Base-by-base conservation (phyloP, 1,140 invertebrate species). In the Ectropis grisescens region DNA sequence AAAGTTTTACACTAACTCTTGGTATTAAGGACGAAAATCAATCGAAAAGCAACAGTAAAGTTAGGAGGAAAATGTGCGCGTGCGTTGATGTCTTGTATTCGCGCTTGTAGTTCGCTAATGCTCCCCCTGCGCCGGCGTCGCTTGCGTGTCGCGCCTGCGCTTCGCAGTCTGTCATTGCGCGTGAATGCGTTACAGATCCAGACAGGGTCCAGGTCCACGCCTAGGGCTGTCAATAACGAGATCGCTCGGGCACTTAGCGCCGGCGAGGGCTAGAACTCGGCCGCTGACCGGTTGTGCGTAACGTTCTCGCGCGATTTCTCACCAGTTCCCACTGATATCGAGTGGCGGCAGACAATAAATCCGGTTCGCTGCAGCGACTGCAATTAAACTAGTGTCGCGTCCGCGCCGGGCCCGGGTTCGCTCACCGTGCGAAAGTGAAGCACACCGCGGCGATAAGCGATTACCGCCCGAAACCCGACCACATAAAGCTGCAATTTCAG, bases 321-420 rank as follows among this genome's bases (percentile, higher is more conserved):
- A 33, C 33, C 30, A 34, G 47, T 52, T 52, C 58, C 53, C 59
- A 58, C 68, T 58, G 66, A 65, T 55, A 57, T 54, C 46, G 53
- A 47, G 65, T 52, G 55, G 67, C 59, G 44, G 53, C 54, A 65
- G 68, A 72, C 74, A 74, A 79, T 79, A 69, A 74, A 74, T 71
- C 70, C 74, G 74, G 70, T 79, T 64, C 45, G 45, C 55, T 69
- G 70, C 70, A 72, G 62, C 61, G 55, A 57, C 58, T 71, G 74
- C 74, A 79, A 79, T 79, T 79, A 74, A 71, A 75, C 59, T 67
- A 72, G 74, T 74, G 74, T 72, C 71, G 71, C 71, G 65, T 46
- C 69, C 29, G 8, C 8, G n/a, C n/a, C n/a, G n/a, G n/a, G n/a
- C n/a, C n/a, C n/a, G 58, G 60, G 61, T 65, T 71, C 67, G 70